Percentiles rank a stretch among this genome's conserved stretches.
phyloP scores from a whole-genome alignment of 2,113 vertebrate species.

The Hucho hucho region DNA sequence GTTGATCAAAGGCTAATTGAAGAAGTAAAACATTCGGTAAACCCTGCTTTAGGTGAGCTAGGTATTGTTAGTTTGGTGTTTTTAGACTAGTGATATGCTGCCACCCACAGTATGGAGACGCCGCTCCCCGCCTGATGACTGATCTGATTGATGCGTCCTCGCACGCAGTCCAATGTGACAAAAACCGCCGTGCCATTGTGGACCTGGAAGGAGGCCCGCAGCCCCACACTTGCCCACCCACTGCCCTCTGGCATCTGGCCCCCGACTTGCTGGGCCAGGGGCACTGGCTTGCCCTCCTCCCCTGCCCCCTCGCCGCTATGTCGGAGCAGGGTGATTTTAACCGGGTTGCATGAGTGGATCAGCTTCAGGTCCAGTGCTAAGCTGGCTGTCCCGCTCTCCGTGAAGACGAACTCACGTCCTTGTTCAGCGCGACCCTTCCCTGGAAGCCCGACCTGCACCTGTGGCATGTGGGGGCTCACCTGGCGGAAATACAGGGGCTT shows the following conservation, averaged over 20 bases:
- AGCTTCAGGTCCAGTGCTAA: constrained; percentile 82
- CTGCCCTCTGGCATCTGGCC: constrained; percentile 86
- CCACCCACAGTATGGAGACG: constrained; percentile 83
- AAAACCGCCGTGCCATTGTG: constrained; percentile 76
- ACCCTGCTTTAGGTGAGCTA: background rate
- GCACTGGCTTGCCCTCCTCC: constrained; percentile 44
- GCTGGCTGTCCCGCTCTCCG: constrained; percentile 76
- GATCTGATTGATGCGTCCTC: constrained; percentile 85
- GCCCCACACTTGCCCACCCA: constrained; percentile 77
- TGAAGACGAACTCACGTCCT: constrained; percentile 80
- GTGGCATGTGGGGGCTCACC: constrained; percentile 68
- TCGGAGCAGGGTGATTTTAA: constrained; percentile 80
- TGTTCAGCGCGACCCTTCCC: constrained; percentile 55
- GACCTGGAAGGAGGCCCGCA: constrained; percentile 81
- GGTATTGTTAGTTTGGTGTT: background rate
- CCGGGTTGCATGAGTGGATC: constrained; percentile 83
- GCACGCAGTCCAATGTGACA: constrained; percentile 82
- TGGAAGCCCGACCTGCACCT: constrained; percentile 71
- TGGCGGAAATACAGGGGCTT: constrained; percentile 82
- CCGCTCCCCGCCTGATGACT: constrained; percentile 77
- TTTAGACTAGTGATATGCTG: constrained; percentile 38
- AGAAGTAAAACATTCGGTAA: background rate
- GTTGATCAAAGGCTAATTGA: background rate
- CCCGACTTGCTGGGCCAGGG: constrained; percentile 80
- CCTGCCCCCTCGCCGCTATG: constrained; percentile 45